Evolutionary conservation across 2,797 vertebrate genomes (phyloP).

Genomic region (Pantherophis alleghaniensis): DNA sequence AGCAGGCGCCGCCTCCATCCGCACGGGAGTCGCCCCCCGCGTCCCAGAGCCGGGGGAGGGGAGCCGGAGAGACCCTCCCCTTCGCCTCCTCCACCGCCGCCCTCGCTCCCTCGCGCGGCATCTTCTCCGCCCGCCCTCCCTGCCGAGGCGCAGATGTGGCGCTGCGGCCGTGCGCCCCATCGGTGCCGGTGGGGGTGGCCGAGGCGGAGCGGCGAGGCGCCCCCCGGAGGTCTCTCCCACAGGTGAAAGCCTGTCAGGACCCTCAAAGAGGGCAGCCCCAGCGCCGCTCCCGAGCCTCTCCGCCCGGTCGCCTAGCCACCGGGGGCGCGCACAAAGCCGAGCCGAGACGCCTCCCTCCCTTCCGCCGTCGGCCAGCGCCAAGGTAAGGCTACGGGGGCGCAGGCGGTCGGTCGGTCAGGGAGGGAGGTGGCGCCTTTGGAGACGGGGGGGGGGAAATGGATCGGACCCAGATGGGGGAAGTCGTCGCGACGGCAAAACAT

Average conservation of each 20-base stretch:
- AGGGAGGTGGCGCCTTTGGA: neutral
- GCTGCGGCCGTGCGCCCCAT: slow-evolving; percentile 67
- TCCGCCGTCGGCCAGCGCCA: slow-evolving; percentile 27
- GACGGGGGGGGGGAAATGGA: neutral
- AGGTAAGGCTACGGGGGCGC: slow-evolving; percentile 6
- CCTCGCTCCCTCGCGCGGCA: neutral
- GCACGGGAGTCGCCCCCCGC: neutral
- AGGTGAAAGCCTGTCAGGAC: neutral
- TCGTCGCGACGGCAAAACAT: neutral
- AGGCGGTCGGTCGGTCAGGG: neutral
- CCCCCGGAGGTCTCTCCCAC: neutral
- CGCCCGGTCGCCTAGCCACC: neutral
- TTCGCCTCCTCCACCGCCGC: neutral
- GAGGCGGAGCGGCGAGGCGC: neutral
- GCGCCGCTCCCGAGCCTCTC: slow-evolving; percentile 36
- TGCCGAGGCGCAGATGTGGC: slow-evolving; percentile 72
- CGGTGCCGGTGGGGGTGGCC: slow-evolving; percentile 6
- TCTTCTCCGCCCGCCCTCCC: slow-evolving; percentile 42
- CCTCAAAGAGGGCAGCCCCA: neutral
- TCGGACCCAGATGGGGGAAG: neutral
- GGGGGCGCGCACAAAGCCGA: neutral
- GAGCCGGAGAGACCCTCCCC: neutral
- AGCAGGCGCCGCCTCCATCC: neutral
- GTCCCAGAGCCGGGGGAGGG: neutral
- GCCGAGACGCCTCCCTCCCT: slow-evolving; percentile 8